Evolutionary conservation across 2,888 invertebrate genomes (phyloP), one percentile per base, ranked within the genome.

Genomic region (Prenolepis imparis): DNA sequence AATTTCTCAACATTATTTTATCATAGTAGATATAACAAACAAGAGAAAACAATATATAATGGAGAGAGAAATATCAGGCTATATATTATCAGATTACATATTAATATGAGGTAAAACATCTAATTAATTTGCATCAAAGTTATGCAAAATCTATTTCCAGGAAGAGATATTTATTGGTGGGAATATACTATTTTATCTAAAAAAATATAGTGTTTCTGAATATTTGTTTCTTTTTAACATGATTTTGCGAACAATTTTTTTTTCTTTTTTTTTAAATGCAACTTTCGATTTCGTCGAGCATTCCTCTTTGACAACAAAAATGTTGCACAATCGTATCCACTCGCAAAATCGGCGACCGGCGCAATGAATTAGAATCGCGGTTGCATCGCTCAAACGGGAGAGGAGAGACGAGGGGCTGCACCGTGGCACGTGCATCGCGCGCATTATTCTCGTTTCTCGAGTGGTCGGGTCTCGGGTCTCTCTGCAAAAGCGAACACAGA

Each of bases 391-490:
- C 57, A 18, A 39, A 39, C 18, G 66, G 63, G 32, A 61, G 39
- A 63, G 67, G 66, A 67, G 68, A 63, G 18, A 63, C 67, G 83
- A 80, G 61, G 63, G 82, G 80, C 66, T 67, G 82, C 70, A 70
- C 24, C 82, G 70, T 83, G 93, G 88, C 92, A 93, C 93, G 93
- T 93, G 92, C 92, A 91, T 90, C 90, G 86, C 78, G 84, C 83
- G 90, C 88, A 93, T 93, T 93, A 93, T 93, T 91, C 91, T 90
- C 78, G 83, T 87, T 64, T 73, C 84, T 93, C 91, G 90, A 93
- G 93, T 93, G 89, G 84, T 52, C 72, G 83, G 78, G 52, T 74
- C 83, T 72, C 68, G 61, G n/a, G 9, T 66, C 82, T 75, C 85
- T 75, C 52, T 24, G 59, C 44, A 28, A 59, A 59, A 70, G 77